These are phyloP conservation scores for Myocastor coypus DNA, from an alignment of 2,113 vertebrate genomes.

Conservation along the genomic window DNA sequence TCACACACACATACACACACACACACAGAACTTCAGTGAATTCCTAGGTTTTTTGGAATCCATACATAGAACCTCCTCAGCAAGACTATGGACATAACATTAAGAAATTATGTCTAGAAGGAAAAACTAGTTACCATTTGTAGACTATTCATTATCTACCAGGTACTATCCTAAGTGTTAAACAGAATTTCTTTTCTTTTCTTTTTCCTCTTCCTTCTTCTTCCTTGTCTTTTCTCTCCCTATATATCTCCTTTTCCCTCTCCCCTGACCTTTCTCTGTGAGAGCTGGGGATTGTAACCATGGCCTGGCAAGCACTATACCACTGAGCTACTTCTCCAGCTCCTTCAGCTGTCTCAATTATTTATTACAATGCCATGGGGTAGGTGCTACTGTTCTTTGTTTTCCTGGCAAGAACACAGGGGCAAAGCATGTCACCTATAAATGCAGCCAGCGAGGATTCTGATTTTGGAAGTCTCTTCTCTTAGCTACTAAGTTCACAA, in stretches of 20 bases:
- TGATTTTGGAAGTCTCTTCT: background rate
- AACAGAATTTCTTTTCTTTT: background rate
- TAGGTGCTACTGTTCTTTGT: background rate
- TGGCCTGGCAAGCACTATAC: background rate
- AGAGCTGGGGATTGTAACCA: background rate
- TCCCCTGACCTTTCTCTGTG: background rate
- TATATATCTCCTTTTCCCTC: background rate
- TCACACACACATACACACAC: background rate
- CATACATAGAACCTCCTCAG: background rate
- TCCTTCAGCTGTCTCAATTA: slow-evolving; percentile 11
- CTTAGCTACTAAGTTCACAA: slow-evolving; percentile 13
- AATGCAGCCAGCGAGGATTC: background rate
- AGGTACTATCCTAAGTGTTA: slow-evolving; percentile 37
- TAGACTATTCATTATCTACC: background rate
- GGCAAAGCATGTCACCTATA: slow-evolving; percentile 27
- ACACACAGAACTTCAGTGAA: slow-evolving; percentile 16
- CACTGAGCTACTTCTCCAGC: background rate
- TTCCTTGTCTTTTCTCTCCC: background rate
- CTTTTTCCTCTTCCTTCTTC: background rate
- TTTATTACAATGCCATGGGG: background rate
- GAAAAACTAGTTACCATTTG: slow-evolving; percentile 32
- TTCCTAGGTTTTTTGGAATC: slow-evolving; percentile 36
- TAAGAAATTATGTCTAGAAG: slow-evolving; percentile 9
- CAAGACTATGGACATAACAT: background rate
- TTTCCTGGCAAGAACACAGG: slow-evolving; percentile 42